Base-by-base conservation (phyloP, 2,888 invertebrate genomes). In the Caenorhabditis afra region DNA sequence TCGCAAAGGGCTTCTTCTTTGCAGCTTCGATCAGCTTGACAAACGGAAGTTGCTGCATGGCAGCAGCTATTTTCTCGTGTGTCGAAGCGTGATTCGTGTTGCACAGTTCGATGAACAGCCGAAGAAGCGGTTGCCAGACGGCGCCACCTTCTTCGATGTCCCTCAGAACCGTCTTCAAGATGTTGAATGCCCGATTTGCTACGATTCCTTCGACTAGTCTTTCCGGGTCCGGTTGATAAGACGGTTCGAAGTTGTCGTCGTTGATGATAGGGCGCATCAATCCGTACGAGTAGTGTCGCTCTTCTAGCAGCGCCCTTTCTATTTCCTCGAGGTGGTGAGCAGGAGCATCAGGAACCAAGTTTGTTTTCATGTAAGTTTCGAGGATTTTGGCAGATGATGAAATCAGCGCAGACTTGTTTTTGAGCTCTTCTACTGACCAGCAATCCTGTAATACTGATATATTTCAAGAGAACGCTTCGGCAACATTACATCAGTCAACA, bases 31-130 rank as follows among this genome's bases (percentile, higher is more conserved):
- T 75, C 47, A 83, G 83, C 64, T 81, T 77, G 11, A 76, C 35
- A 14, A 87, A 80, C 0, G 79, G 73, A 8, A 77, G 67, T 23
- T 79, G 55, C 50, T 68, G 59, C 58, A 87, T 78, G 12, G 79
- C 85, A 0, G 49, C 62, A 4, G 67, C 49, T 11, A 87, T 39
- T 18, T 74, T 77, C 12, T 74, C 29, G 41, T 87, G 87, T 10
- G 87, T 86, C 11, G 79, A 62, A 23, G 73, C 20, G 50, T 79
- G 52, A 57, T 85, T 86, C 4, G 87, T 87, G 65, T 87, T 82
- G 70, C 74, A 50, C 20, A 87, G 44, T 23, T 79, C 79, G 16
- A 80, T 52, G 16, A 87, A 14, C 18, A 87, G 55, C 50, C 84
- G 64, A 47, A 87, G 67, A n/a, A 84, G 68, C 22, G 75, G 71